phyloP scores from a whole-genome alignment of 2,888 invertebrate species.

The Cephus sareptanus region DNA sequence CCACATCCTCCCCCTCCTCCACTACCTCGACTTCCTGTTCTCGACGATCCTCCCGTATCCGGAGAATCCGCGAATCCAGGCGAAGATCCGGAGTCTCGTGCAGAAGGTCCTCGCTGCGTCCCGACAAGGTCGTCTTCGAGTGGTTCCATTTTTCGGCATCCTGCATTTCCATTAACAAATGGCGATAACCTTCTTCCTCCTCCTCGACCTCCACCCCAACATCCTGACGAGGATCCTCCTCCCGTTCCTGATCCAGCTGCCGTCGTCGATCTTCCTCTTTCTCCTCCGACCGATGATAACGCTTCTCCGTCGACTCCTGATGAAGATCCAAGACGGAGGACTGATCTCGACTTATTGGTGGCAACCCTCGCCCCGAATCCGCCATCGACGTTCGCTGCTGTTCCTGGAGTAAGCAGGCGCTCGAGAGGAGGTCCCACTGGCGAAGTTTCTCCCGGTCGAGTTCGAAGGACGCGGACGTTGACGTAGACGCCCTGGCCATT shows the following conservation, averaged over 20 bases:
- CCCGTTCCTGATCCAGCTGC: neutral
- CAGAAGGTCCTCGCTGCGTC: neutral
- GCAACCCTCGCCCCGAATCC: slow-evolving; percentile 61
- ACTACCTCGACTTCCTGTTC: slow-evolving; percentile 16
- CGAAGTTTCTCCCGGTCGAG: slow-evolving; percentile 87
- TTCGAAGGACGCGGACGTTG: slow-evolving; percentile 62
- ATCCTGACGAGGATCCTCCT: neutral
- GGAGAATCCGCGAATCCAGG: neutral
- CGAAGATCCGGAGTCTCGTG: neutral
- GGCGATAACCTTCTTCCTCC: neutral
- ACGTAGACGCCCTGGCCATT: slow-evolving; percentile 43
- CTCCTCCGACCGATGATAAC: slow-evolving; percentile 24
- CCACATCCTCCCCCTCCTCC: slow-evolving; percentile 28
- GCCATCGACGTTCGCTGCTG: slow-evolving; percentile 71
- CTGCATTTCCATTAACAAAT: neutral
- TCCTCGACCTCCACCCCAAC: neutral
- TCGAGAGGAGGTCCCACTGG: slow-evolving; percentile 91
- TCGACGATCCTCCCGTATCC: slow-evolving; percentile 1
- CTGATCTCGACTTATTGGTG: slow-evolving; percentile 44
- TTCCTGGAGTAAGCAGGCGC: slow-evolving; percentile 69
- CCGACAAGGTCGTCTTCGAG: neutral
- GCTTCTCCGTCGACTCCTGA: neutral
- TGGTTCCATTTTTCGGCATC: neutral
- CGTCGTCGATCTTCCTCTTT: slow-evolving; percentile 22
- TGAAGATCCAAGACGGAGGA: neutral